Base-by-base conservation (phyloP, 2,888 invertebrate genomes). In the Furcula furcula region DNA sequence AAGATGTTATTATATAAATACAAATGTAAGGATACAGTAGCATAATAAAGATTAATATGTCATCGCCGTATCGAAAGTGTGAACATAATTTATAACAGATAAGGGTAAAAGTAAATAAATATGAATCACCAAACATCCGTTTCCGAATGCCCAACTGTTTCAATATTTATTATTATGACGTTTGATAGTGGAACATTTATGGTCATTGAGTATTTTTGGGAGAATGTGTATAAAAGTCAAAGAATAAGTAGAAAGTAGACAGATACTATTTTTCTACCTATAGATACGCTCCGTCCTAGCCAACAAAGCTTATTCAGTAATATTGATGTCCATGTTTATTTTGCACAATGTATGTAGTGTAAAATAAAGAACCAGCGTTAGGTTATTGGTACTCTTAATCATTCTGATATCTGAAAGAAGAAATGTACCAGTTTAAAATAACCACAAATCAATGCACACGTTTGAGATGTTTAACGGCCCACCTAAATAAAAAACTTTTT, bases 51-150 rank as follows among this genome's bases (percentile, higher is more conserved):
- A 41, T 43, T 35, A 59, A 43, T 40, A 42, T 42, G 44, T 56
- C 54, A 15, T 40, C 48, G 38, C 29, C 26, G 35, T 50, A 46
- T 40, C 40, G 19, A 12, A 39, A 35, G 38, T 30, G 15, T 19
- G 23, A 18, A 37, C 39, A 40, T 45, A 40, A 40, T 31, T 34
- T 40, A 39, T 29, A 28, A 21, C 13, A 35, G 68, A 68, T 67
- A 67, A 55, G 43, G 31, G 42, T 50, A 38, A 49, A 55, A 55
- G 53, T 58, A 54, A 57, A 65, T 64, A 48, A 51, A 47, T 40
- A 50, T 50, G 48, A 65, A 57, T 45, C 36, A 53, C 33, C 53
- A 66, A 66, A 70, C 68, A 70, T 73, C 72, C 71, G 71, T 42
- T 67, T 65, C 64, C 59, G 47, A 57, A 43, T 36, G 40, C 28